Base-by-base conservation (phyloP, 2,888 invertebrate species). In the Callosobruchus maculatus region DNA sequence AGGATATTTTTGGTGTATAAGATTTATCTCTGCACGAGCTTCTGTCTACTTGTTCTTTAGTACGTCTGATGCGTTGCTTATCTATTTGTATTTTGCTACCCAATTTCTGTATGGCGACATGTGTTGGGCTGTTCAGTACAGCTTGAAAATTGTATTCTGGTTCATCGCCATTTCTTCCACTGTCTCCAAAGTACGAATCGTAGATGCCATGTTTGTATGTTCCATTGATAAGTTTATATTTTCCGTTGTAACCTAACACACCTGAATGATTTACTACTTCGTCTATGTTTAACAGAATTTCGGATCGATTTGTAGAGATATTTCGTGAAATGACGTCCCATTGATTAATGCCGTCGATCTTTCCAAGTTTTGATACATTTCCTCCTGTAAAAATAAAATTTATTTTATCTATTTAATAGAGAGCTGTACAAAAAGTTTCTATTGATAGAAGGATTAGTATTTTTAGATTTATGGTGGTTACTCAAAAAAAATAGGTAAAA, bases 351-450 rank as follows among this genome's bases (percentile, higher is more conserved):
- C 87, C 87, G 74, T 88, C 88, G 18, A 86, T 81, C 67, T 81
- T 75, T 2, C 84, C 82, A 7, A 84, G 80, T 49, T 82, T 73
- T 1, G 77, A 26, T 0, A 81, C 75, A 70, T 84, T 73, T 21
- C 87, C 87, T 0, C 94, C 87, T 87, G 73, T 21, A 72, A 71
- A 71, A 71, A n/a, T n/a, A n/a, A n/a, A n/a, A n/a, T n/a, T n/a
- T n/a, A n/a, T n/a, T n/a, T n/a, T n/a, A n/a, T n/a, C n/a, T n/a
- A n/a, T n/a, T n/a, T n/a, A 26, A 26, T 26, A 26, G 26, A 2
- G 26, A 26, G 7, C 26, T 26, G 2, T 26, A 26, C 26, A 26
- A 26, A 26, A 26, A 4, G 26, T 26, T 26, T 4, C 26, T 4
- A 26, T 26, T 26, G 2, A 26, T n/a, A n/a, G n/a, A n/a, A n/a